Percentiles rank a stretch among this genome's conserved stretches.
Conservation (phyloP, 1,140 invertebrate genomes). For the Formica selysi region DNA sequence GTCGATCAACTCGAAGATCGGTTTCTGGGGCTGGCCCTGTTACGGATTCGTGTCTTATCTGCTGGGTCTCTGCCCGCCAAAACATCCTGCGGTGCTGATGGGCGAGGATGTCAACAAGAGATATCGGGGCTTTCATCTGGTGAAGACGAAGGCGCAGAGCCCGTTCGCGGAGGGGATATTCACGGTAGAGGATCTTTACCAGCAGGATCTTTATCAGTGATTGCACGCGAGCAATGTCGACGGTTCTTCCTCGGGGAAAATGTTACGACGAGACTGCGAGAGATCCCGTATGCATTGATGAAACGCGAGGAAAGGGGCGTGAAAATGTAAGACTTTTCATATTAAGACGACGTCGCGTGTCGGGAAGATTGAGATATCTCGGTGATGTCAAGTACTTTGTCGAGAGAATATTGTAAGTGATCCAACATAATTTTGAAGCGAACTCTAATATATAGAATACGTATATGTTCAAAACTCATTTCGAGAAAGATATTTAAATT, state of each 20-base stretch:
- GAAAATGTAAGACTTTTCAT: slow-evolving; percentile 10
- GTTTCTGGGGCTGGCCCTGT: slow-evolving; percentile 92
- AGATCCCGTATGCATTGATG: background rate
- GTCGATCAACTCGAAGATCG: slow-evolving; percentile 89
- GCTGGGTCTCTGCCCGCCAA: slow-evolving; percentile 87
- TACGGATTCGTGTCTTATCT: slow-evolving; percentile 89
- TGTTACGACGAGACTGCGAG: background rate
- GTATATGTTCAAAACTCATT: background rate
- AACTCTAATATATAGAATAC: background rate
- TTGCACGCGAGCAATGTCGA: background rate
- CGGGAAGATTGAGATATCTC: background rate
- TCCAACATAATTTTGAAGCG: too few relatives aligned
- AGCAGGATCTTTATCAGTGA: slow-evolving; percentile 25
- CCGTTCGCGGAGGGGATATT: slow-evolving; percentile 82
- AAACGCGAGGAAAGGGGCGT: background rate
- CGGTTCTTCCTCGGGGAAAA: background rate
- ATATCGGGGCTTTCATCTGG: slow-evolving; percentile 79
- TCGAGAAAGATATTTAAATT: background rate
- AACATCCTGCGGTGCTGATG: slow-evolving; percentile 80
- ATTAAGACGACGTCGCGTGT: background rate
- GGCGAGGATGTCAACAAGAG: slow-evolving; percentile 79
- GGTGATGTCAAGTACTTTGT: background rate
- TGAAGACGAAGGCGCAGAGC: slow-evolving; percentile 78
- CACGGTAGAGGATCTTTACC: slow-evolving; percentile 62
- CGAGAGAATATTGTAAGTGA: slow-evolving; percentile 2